Evolutionary conservation across 2,888 invertebrate species (phyloP).

Genomic region (Scaptomyza cyrtandrae): DNA sequence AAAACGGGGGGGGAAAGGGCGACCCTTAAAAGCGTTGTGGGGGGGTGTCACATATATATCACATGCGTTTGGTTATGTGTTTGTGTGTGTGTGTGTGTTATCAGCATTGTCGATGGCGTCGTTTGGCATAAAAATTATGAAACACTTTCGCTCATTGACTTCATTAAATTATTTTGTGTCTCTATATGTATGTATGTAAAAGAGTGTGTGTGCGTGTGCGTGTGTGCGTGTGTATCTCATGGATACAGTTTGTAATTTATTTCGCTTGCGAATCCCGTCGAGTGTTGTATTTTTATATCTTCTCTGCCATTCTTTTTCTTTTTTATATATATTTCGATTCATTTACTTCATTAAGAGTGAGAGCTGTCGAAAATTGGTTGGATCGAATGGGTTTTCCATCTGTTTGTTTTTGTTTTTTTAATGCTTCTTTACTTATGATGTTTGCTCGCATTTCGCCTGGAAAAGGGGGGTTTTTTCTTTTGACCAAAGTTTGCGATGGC

Average conservation of each 20-base stretch:
- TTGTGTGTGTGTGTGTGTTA: conserved; percentile 38
- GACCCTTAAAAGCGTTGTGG: background rate
- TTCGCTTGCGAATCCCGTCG: background rate
- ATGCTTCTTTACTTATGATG: conserved; percentile 14
- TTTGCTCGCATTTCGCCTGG: conserved; percentile 14
- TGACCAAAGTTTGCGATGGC: too few relatives aligned
- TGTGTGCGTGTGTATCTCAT: conserved; percentile 12
- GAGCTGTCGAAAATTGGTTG: conserved; percentile 6
- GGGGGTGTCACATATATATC: conserved; percentile 41
- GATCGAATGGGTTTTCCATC: background rate
- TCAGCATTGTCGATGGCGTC: conserved; percentile 65
- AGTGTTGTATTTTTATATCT: background rate
- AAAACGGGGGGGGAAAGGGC: background rate
- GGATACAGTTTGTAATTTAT: conserved; percentile 17
- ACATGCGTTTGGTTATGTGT: conserved; percentile 33
- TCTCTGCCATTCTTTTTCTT: background rate
- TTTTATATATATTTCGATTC: conserved; percentile 15
- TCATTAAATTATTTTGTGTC: conserved; percentile 57
- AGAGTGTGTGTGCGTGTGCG: conserved; percentile 4
- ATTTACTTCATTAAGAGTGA: conserved; percentile 23
- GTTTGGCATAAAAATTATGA: conserved; percentile 73
- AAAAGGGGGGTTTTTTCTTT: conserved; percentile 3
- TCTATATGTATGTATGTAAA: background rate
- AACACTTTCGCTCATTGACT: conserved; percentile 69
- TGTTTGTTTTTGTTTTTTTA: too few relatives aligned